Base-by-base conservation (phyloP, 2,113 vertebrate species). In the Lamprotornis superbus region DNA sequence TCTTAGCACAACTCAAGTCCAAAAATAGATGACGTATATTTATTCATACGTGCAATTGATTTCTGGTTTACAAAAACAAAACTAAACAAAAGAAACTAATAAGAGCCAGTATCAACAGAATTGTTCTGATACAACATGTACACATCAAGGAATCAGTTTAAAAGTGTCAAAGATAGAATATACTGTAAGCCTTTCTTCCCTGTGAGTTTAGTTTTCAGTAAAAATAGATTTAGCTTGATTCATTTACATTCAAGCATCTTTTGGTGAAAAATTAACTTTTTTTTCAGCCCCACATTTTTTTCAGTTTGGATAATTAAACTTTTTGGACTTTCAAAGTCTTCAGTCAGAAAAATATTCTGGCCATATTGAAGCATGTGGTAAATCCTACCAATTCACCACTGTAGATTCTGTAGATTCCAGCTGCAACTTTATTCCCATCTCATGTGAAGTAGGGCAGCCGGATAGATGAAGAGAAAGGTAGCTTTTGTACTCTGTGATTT, bases 1-100 rank as follows among this genome's bases (percentile, higher is more conserved):
- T 86, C 15, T 81, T 76, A 91, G 35, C 39, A 83, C 63, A 83
- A 80, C 47, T 65, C 14, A 76, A 64, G 31, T 73, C 59, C 73
- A 82, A 93, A 97, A 93, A 89, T 74, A 95, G 84, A 82, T 64
- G 13, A 88, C 22, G 15, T 79, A 24, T 84, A 93, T 90, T 95
- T 95, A 93, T 93, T 96, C 79, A 95, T 90, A 59, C 56, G 20
- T 35, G 42, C 37, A 90, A 79, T 20, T 76, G 53, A 87, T 93
- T 93, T 90, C 78, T 96, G n/a, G 25, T 88, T 90, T 92, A 69
- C 27, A 73, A 68, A 86, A 82, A 6, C 42, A 94, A 61, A 73
- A 65, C 33, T 61, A 73, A 96, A 59, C 19, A 84, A 80, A 95
- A 79, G 67, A 68, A 4, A 2, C 40, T 56, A 24, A 3, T 67